Evolutionary conservation across 2,888 invertebrate species (phyloP).

Genomic region (Psylliodes chrysocephalus): DNA sequence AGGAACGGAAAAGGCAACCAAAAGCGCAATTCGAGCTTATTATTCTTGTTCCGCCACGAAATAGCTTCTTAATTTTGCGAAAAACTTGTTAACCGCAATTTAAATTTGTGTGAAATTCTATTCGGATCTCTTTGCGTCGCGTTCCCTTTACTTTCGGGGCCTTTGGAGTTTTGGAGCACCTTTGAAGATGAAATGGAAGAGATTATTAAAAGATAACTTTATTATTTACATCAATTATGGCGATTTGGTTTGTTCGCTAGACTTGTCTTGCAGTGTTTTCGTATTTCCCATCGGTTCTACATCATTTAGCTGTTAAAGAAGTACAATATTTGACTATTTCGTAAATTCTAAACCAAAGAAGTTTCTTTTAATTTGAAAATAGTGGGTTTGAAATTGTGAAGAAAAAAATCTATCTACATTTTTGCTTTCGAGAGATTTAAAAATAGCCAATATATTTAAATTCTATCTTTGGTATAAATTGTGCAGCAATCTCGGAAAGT

Average conservation of each 20-base stretch:
- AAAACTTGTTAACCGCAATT: slow-evolving; percentile 63
- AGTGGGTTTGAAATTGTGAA: too few relatives aligned
- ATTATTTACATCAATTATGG: slow-evolving; percentile 38
- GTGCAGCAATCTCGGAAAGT: too few relatives aligned
- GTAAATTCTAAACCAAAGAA: too few relatives aligned
- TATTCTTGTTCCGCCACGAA: slow-evolving; percentile 60
- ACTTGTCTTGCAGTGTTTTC: too few relatives aligned
- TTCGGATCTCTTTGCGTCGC: slow-evolving; percentile 54
- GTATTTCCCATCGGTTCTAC: too few relatives aligned
- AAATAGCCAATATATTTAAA: too few relatives aligned
- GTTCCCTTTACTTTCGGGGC: slow-evolving; percentile 38
- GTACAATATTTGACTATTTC: too few relatives aligned
- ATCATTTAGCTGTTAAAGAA: too few relatives aligned
- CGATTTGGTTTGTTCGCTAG: slow-evolving; percentile 9
- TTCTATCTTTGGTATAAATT: too few relatives aligned
- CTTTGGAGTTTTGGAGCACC: slow-evolving; percentile 41
- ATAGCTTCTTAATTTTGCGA: slow-evolving; percentile 62
- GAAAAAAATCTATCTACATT: too few relatives aligned
- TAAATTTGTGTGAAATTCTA: slow-evolving; percentile 62
- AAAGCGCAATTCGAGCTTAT: slow-evolving; percentile 56
- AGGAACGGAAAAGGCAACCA: slow-evolving; percentile 45
- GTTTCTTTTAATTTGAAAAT: too few relatives aligned
- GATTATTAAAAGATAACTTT: slow-evolving; percentile 50
- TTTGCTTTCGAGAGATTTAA: too few relatives aligned
- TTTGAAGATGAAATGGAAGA: slow-evolving; percentile 49